Percentiles rank a stretch among this genome's conserved stretches.
Evolutionary conservation across 2,797 vertebrate genomes (phyloP).

Genomic region (Argya squamiceps): DNA sequence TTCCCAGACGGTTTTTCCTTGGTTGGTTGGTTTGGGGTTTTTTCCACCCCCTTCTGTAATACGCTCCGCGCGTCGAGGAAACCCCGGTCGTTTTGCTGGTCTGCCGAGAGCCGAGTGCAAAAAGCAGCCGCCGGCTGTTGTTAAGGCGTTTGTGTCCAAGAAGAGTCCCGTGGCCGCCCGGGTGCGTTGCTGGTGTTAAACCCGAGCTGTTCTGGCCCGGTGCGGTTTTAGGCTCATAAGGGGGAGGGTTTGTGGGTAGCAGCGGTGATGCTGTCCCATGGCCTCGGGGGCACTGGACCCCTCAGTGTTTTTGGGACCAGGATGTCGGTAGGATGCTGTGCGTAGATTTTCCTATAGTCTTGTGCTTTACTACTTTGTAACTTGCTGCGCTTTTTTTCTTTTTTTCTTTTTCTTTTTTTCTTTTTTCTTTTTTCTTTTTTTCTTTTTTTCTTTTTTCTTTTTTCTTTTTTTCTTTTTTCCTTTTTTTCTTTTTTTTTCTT

Average conservation of each 20-base stretch:
- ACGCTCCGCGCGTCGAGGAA: neutral
- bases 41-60: rapidly evolving
- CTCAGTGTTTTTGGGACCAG: rapidly evolving
- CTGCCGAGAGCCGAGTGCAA: neutral
- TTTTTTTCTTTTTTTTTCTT: too few species aligned
- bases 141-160: neutral
- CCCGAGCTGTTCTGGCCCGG: rapidly evolving
- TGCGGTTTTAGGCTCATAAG: rapidly evolving
- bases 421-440: too few species aligned
- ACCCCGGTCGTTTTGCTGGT: neutral
- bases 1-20: neutral
- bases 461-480: too few species aligned
- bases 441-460: too few species aligned
- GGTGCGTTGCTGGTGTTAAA: neutral
- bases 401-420: too few species aligned
- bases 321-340: neutral
- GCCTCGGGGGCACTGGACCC: neutral
- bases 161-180: neutral
- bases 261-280: neutral
- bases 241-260: too few species aligned
- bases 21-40: neutral
- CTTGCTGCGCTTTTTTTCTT: too few species aligned
- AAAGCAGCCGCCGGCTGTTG: neutral
- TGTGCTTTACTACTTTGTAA: neutral
- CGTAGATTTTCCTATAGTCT: rapidly evolving